Percentiles rank a stretch among this genome's conserved stretches.
These are phyloP conservation scores for Onychostoma macrolepis DNA, from an alignment of 2,113 vertebrate genomes.

Conservation along the genomic window DNA sequence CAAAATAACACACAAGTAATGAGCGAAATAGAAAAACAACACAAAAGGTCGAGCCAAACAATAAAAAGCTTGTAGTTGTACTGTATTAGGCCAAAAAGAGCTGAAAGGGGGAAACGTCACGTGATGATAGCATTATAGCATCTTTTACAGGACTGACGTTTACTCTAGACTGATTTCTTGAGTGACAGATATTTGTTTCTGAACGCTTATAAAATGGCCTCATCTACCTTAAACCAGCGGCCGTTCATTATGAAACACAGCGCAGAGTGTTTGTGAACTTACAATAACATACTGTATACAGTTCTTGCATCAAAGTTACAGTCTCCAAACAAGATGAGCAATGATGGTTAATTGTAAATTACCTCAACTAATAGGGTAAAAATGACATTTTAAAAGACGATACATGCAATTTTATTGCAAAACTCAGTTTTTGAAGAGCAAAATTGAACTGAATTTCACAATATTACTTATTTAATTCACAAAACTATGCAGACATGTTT, in stretches of 20 bases:
- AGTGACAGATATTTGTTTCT: too few species aligned
- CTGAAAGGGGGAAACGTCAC: not conserved
- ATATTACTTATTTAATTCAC: not conserved
- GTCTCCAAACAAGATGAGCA: too few species aligned
- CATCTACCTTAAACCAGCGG: not conserved
- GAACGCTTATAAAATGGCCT: too few species aligned
- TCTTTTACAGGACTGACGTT: not conserved
- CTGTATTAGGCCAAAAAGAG: not conserved
- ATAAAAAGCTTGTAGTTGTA: not conserved
- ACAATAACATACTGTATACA: too few species aligned
- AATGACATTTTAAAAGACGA: not conserved
- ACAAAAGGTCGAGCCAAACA: not conserved
- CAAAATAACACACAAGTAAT: conserved; percentile 24
- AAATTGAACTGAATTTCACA: not conserved
- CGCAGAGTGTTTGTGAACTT: too few species aligned
- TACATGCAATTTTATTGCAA: not conserved
- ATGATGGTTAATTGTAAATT: not conserved
- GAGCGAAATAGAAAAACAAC: not conserved
- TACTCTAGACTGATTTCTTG: not conserved
- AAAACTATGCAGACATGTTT: not conserved
- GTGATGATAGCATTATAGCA: not conserved
- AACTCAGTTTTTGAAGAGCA: not conserved
- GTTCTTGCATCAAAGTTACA: not conserved
- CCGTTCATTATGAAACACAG: conserved; percentile 22
- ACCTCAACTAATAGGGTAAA: not conserved